Evolutionary conservation across 2,797 vertebrate species (phyloP), one percentile per base, ranked within the genome.

Genomic region (Gymnopithys bicolor): DNA sequence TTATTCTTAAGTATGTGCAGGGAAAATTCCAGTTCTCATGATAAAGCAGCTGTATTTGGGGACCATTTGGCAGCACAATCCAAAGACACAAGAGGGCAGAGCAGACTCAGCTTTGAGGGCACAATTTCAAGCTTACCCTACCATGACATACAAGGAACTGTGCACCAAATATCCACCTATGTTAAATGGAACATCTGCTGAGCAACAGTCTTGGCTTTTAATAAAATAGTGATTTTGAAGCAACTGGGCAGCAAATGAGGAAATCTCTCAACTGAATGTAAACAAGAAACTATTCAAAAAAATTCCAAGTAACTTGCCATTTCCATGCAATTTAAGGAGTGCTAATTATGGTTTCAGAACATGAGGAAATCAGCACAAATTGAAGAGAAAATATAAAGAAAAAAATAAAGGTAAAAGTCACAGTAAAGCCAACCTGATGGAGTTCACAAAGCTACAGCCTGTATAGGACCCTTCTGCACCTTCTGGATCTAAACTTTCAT

Each of bases 31-130:
- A 81, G 17, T 48, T 75, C 39, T 86, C 19, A 51, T 5, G 25
- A 63, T 22, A 51, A 75, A 64, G 51, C 39, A 39, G 43, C 62
- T 81, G 12, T 46, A 49, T 76, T 48, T 78, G 59, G 53, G 28
- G n/a, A 78, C 13, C 45, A 62, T 59, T 63, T 88, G 67, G 48
- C 77, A 91, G 58, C 58, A 32, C 68, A 53, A 82, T 90, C 33
- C 62, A 56, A 86, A 88, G 89, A 96, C 95, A 94, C 92, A 96
- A 96, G 95, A 94, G 94, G 96, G 95, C 95, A 96, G 91, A 91
- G 67, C 41, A 94, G 67, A 53, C 59, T 91, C 64, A 91, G 85
- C 69, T 84, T 90, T 90, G 59, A 75, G 37, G 73, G 33, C 49
- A 86, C 0, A 4, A 78, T 81, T 89, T 66, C 73, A 86, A 90